phyloP scores from a whole-genome alignment of 2,888 invertebrate species.

The Coelogynopora nodosa region DNA sequence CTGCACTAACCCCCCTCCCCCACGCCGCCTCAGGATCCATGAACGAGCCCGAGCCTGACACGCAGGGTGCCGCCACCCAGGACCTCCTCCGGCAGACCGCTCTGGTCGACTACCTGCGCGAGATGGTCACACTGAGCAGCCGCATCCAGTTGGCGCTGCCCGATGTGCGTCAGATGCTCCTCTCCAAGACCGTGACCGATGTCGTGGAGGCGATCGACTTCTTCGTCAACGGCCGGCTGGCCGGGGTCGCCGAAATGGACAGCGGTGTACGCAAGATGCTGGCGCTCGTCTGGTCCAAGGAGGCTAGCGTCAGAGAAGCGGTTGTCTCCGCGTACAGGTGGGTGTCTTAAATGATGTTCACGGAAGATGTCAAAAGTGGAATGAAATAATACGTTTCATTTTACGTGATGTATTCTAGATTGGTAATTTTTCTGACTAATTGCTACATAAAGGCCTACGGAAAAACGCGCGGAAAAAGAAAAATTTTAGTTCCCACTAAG shows the following conservation, averaged over 20 bases:
- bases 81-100: slow-evolving; percentile 37
- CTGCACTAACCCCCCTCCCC: no score
- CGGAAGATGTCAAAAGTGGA: no score
- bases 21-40: no score
- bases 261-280: slow-evolving; percentile 74
- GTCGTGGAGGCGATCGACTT: slow-evolving; percentile 83
- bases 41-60: no score
- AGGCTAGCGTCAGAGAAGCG: slow-evolving; percentile 55
- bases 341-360: no score
- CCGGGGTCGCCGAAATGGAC: slow-evolving; percentile 61
- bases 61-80: slow-evolving; percentile 1
- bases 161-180: slow-evolving; percentile 71
- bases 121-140: slow-evolving; percentile 64
- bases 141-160: slow-evolving; percentile 66
- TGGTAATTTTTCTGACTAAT: no score
- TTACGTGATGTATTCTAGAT: no score
- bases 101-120: slow-evolving; percentile 57
- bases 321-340: slow-evolving; percentile 1
- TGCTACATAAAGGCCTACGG: no score
- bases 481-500: no score
- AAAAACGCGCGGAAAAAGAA: no score
- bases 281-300: slow-evolving; percentile 75
- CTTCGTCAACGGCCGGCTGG: slow-evolving; percentile 68
- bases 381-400: no score
- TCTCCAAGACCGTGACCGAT: slow-evolving; percentile 68